phyloP scores from a whole-genome alignment of 23 tunicate genomes.

The Trididemnum clinides region DNA sequence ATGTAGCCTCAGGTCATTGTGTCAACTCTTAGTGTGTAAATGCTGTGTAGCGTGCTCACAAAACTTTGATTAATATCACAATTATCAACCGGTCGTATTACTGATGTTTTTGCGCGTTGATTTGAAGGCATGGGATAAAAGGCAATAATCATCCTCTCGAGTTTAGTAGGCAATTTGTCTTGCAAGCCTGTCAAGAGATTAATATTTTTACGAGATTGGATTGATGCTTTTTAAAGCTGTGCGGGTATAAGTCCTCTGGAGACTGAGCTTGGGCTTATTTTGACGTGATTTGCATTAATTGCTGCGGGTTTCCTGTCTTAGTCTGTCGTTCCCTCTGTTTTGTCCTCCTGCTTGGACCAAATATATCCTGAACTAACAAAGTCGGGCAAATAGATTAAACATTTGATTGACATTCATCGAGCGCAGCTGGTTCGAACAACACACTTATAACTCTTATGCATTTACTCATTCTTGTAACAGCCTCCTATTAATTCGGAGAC shows the following conservation, averaged over 20 bases:
- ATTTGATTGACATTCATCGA: neutral
- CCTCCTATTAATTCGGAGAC: neutral
- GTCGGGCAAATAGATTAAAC: neutral
- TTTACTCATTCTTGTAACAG: neutral
- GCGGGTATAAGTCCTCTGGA: neutral
- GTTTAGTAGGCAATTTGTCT: too few species aligned
- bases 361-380: neutral
- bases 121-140: too few species aligned
- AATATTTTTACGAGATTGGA: neutral
- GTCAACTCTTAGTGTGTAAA: neutral
- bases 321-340: too few species aligned
- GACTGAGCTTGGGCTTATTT: too few species aligned
- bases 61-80: too few species aligned
- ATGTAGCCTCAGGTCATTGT: slow-evolving; percentile 1
- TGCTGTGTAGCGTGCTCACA: neutral
- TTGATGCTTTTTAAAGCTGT: neutral
- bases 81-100: too few species aligned
- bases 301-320: too few species aligned
- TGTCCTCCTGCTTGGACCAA: too few species aligned
- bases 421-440: neutral
- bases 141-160: too few species aligned
- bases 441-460: neutral
- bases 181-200: too few species aligned
- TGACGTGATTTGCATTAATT: too few species aligned
- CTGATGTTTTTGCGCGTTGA: too few species aligned